Conservation (phyloP, 2,888 invertebrate species). For the Horisme vitalbata region DNA sequence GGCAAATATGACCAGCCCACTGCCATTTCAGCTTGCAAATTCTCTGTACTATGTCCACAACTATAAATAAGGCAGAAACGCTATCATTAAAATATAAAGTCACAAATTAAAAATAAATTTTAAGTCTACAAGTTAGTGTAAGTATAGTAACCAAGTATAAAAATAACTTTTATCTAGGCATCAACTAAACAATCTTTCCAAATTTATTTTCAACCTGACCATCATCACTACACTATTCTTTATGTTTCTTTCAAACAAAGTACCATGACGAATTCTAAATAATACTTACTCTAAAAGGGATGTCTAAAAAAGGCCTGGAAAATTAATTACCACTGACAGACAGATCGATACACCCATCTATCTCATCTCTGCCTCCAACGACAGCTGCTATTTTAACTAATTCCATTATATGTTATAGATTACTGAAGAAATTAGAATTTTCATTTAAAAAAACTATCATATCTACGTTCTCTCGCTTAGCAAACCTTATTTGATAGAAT, state of each 20-base stretch:
- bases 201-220: background rate
- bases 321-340: conserved; percentile 54
- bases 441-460: background rate
- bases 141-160: no score
- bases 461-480: no score
- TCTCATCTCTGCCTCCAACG: conserved; percentile 39
- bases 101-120: no score
- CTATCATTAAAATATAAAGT: no score
- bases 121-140: no score
- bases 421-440: background rate
- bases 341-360: conserved; percentile 57
- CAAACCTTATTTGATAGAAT: no score
- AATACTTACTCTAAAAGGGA: conserved; percentile 28
- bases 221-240: conserved; percentile 3
- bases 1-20: no score
- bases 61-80: no score
- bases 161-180: no score
- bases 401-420: conserved; percentile 21
- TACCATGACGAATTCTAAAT: conserved; percentile 11
- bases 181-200: no score
- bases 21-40: no score
- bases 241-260: conserved; percentile 1
- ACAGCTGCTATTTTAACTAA: conserved; percentile 53
- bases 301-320: conserved; percentile 39
- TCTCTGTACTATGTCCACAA: no score